Evolutionary conservation across 2,113 vertebrate genomes (phyloP).

Genomic region (Tetraodon nigroviridis): DNA sequence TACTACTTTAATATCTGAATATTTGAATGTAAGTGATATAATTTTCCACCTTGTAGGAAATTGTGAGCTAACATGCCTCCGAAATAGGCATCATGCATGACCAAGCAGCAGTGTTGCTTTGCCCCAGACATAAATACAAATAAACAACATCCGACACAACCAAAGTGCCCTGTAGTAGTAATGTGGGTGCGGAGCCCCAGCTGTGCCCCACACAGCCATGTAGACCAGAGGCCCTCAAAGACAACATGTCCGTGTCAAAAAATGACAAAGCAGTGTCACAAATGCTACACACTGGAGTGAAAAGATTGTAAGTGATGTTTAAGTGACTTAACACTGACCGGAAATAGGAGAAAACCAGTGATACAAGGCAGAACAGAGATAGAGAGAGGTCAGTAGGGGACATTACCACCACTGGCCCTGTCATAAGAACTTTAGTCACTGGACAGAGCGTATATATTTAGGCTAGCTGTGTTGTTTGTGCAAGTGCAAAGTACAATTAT

Average conservation of each 20-base stretch:
- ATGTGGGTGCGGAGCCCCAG: constrained; percentile 47
- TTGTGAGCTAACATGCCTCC: constrained; percentile 59
- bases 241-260: constrained; percentile 58
- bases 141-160: constrained; percentile 40
- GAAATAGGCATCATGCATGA: constrained; percentile 50
- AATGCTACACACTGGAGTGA: constrained; percentile 30
- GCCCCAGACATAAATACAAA: constrained; percentile 35
- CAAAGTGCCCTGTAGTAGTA: constrained; percentile 47
- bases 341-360: constrained; percentile 13
- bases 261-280: constrained; percentile 52
- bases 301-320: constrained; percentile 22
- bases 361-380: constrained; percentile 20
- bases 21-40: constrained; percentile 4
- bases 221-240: constrained; percentile 39
- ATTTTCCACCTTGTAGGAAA: constrained; percentile 16
- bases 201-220: constrained; percentile 49
- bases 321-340: constrained; percentile 31
- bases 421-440: constrained; percentile 46
- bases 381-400: constrained; percentile 39
- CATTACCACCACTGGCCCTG: constrained; percentile 37
- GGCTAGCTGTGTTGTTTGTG: constrained; percentile 27
- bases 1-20: neutral
- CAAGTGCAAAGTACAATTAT: constrained; percentile 26
- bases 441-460: constrained; percentile 27
- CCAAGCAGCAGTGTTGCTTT: constrained; percentile 24